These are phyloP conservation scores for Nemopilema nomurai DNA, from an alignment of 30 jellyfish, hydroid and myxozoan genomes.

Conservation along the genomic window DNA sequence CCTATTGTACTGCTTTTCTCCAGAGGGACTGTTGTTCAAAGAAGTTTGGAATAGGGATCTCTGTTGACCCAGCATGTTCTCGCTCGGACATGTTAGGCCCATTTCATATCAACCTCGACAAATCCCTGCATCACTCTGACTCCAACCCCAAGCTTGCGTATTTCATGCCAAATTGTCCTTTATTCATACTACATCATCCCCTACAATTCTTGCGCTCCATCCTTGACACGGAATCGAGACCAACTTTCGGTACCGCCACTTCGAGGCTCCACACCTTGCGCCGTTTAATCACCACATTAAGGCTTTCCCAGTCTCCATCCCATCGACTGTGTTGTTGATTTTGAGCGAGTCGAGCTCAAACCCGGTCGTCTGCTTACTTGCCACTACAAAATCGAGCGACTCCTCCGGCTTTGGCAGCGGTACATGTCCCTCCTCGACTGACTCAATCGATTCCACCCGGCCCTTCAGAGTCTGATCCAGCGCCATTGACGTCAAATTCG, in stretches of 20 bases:
- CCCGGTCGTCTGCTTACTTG: constrained; percentile 63
- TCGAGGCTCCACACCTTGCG: background rate
- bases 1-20: too few species aligned
- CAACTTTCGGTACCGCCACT: background rate
- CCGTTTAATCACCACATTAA: constrained; percentile 50
- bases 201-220: too few species aligned
- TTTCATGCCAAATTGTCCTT: too few species aligned
- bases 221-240: background rate
- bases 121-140: too few species aligned
- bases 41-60: too few species aligned
- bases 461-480: constrained; percentile 89
- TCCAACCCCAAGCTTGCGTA: too few species aligned
- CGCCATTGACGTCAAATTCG: constrained; percentile 72
- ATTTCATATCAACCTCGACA: too few species aligned
- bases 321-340: constrained; percentile 29
- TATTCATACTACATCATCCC: too few species aligned
- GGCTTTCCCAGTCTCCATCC: constrained; percentile 74
- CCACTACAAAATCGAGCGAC: constrained; percentile 56
- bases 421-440: constrained; percentile 20
- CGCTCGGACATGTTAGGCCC: too few species aligned
- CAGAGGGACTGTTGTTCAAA: too few species aligned
- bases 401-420: constrained; percentile 63
- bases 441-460: constrained; percentile 35
- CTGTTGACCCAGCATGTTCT: too few species aligned
- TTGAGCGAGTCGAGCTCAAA: constrained; percentile 56